Evolutionary conservation across 2,888 invertebrate species (phyloP), one percentile per base, ranked within the genome.

Genomic region (Stratiomys singularior): DNA sequence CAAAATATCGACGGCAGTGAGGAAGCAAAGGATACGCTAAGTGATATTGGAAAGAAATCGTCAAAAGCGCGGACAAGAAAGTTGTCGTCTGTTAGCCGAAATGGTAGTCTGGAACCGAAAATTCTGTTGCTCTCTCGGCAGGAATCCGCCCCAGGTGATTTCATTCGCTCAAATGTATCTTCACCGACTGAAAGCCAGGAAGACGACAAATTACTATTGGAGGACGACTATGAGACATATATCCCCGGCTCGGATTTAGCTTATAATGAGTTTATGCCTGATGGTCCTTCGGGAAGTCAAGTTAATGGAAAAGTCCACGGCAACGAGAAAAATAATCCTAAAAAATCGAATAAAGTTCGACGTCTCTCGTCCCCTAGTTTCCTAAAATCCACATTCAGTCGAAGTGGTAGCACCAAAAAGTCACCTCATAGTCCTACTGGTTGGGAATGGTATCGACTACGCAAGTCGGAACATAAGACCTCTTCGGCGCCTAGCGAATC

Each of bases 331-430:
- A 18, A 28, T 9, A 23, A 18, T n/a, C 27, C 46, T 11, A 84
- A 88, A 13, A 90, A 89, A 81, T 88, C 89, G 0, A 86, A 87
- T 84, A 89, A 89, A 82, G 87, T 88, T 28, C 86, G 91, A 52
- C 88, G 91, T 64, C 83, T 91, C 15, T 90, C 90, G 5, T 90
- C 91, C 56, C 91, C 91, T 0, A 90, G 89, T 0, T 91, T 91
- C 82, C 85, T 91, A 28, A 89, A 90, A 82, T 85, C 87, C 13
- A 89, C 90, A 0, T 85, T 91, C 58, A 88, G 89, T 81, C 87
- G 90, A 63, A 77, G 56, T 64, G 58, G 58, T 46, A 77, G 69
- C 60, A 66, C 47, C 25, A 80, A 79, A 52, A 79, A 78, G 76
- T 82, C 85, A 64, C 84, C 85, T 11, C 86, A 87, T 78, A 85